Evolutionary conservation across 1,140 invertebrate species (phyloP).

Genomic region (Philotrypesis tridentata): DNA sequence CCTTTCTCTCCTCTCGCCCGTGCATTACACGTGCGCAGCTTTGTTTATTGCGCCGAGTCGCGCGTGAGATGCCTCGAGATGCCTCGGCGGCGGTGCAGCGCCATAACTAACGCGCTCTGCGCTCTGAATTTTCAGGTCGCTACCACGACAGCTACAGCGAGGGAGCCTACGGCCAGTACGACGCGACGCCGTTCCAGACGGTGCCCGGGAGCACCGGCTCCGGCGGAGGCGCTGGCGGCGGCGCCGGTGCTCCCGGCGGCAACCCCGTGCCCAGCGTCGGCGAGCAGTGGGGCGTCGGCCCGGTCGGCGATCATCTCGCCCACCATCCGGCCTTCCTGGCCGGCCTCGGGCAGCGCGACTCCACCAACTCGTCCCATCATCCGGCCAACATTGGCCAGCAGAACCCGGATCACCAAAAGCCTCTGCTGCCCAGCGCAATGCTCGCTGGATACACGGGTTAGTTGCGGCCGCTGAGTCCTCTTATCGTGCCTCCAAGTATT

Average conservation of each 20-base stretch:
- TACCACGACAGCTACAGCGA: conserved; percentile 81
- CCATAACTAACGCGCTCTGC: too few species aligned
- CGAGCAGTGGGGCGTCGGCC: conserved; percentile 69
- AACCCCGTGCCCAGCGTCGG: conserved; percentile 71
- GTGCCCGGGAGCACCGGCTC: conserved; percentile 81
- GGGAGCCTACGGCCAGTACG: conserved; percentile 79
- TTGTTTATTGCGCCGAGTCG: neutral
- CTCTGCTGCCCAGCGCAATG: conserved; percentile 83
- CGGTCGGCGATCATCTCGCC: conserved; percentile 74
- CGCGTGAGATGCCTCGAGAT: neutral
- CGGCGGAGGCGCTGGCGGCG: conserved; percentile 73
- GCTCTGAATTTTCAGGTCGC: conserved; percentile 71
- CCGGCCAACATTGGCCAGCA: conserved; percentile 68
- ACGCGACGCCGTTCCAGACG: conserved; percentile 85
- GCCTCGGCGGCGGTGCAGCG: too few species aligned
- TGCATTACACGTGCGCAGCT: conserved; percentile 3
- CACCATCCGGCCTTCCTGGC: conserved; percentile 79
- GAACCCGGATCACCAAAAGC: conserved; percentile 79
- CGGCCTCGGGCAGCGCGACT: conserved; percentile 70
- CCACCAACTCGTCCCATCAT: conserved; percentile 70
- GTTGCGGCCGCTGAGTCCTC: too few species aligned
- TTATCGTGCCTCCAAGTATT: neutral
- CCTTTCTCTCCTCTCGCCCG: too few species aligned
- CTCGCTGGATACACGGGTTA: conserved; percentile 81
- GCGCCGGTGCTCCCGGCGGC: conserved; percentile 69